These are phyloP conservation scores for Meteorus cinctellus DNA, from an alignment of 2,888 invertebrate genomes.

Conservation along the genomic window DNA sequence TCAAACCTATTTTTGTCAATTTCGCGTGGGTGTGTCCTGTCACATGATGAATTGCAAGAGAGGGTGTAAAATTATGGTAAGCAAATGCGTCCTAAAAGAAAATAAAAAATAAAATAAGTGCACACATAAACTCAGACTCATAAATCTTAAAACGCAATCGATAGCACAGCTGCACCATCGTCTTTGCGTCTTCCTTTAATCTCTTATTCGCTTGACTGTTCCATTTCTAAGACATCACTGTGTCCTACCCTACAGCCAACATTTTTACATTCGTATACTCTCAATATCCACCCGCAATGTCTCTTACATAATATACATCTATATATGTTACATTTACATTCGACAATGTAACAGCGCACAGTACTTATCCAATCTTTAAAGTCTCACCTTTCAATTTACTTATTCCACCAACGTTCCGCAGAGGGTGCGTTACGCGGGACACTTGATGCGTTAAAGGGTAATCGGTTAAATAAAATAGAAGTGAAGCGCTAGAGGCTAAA, in stretches of 20 bases:
- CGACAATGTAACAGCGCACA: not conserved
- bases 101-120: not conserved
- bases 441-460: constrained; percentile 30
- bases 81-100: not conserved
- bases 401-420: not conserved
- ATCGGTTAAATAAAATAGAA: constrained; percentile 24
- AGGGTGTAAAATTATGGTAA: not conserved
- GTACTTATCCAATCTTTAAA: not conserved
- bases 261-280: constrained; percentile 19
- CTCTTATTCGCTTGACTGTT: constrained; percentile 19
- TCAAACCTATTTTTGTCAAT: not conserved
- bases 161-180: constrained; percentile 31
- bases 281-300: not conserved
- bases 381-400: too few relatives aligned
- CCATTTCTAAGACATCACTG: not conserved
- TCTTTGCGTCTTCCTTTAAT: constrained; percentile 22
- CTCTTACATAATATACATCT: not conserved
- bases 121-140: constrained; percentile 32
- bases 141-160: constrained; percentile 47
- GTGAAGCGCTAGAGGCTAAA: constrained; percentile 9
- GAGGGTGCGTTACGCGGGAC: constrained; percentile 7
- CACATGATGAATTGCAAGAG: not conserved
- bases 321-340: not conserved
- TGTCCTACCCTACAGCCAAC: not conserved
- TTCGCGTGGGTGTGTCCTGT: not conserved